A percentile compares a stretch with the other conserved stretches of the same genome.
These are phyloP conservation scores for Garrulus glandarius DNA, from an alignment of 2,797 vertebrate genomes.

Conservation along the genomic window DNA sequence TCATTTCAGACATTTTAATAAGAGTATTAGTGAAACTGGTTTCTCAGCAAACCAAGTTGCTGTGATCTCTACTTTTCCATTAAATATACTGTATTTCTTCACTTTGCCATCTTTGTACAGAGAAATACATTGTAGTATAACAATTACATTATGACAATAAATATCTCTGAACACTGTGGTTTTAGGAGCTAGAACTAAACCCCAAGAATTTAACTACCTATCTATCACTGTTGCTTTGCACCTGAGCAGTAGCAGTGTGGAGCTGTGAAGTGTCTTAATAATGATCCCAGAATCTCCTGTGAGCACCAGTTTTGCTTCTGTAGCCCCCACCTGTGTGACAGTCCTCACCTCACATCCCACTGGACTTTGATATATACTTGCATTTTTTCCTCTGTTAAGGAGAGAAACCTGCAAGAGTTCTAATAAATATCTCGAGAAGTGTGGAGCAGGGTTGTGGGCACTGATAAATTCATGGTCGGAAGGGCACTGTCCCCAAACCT, in stretches of 20 bases:
- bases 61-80: not conserved
- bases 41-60: not conserved
- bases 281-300: not conserved
- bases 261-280: not conserved
- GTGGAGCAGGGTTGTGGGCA: not conserved
- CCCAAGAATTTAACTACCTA: not conserved
- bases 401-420: not conserved
- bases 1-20: not conserved
- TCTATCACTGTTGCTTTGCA: not conserved
- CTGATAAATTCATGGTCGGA: fast-evolving
- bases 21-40: not conserved
- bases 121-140: not conserved
- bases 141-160: not conserved
- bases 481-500: not conserved
- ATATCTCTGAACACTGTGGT: not conserved
- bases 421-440: not conserved
- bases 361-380: not conserved
- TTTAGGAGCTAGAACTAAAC: not conserved
- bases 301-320: not conserved
- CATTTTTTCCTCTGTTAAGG: not conserved
- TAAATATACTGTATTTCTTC: not conserved
- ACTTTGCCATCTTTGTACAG: not conserved
- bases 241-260: not conserved
- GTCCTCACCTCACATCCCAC: not conserved
- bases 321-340: not conserved